Conservation (phyloP, 2,113 vertebrate genomes). For the Odontophorus gujanensis region DNA sequence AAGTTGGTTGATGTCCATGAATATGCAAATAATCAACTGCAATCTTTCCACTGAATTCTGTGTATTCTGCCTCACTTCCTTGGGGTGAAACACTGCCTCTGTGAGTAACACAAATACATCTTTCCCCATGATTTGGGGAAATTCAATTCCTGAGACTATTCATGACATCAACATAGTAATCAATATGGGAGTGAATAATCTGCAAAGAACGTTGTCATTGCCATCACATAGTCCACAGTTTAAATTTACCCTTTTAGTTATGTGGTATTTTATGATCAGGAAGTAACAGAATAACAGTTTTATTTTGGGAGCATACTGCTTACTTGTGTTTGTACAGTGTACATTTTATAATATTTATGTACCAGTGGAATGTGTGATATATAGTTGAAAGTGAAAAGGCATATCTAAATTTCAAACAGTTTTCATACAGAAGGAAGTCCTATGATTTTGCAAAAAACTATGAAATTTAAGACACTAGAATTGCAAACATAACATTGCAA, state of each 20-base stretch:
- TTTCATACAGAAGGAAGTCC: neutral
- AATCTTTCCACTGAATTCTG: neutral
- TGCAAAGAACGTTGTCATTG: neutral
- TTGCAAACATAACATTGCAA: neutral
- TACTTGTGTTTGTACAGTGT: neutral
- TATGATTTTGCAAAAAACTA: neutral
- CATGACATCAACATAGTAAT: neutral
- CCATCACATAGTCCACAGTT: fast-evolving
- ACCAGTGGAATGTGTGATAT: neutral
- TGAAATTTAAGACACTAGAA: neutral
- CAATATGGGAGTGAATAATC: neutral
- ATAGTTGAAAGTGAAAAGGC: neutral
- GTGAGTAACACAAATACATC: neutral
- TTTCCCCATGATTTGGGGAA: neutral
- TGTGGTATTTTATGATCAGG: neutral
- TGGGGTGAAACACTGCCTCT: neutral
- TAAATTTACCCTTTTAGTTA: neutral
- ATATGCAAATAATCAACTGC: neutral
- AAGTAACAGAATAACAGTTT: neutral
- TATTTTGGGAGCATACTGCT: neutral
- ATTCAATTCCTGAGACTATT: neutral
- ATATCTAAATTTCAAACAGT: neutral
- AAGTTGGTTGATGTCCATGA: neutral
- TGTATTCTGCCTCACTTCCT: neutral
- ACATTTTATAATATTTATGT: neutral